Base-by-base conservation (phyloP, 2,113 vertebrate genomes). In the Microcebus murinus region DNA sequence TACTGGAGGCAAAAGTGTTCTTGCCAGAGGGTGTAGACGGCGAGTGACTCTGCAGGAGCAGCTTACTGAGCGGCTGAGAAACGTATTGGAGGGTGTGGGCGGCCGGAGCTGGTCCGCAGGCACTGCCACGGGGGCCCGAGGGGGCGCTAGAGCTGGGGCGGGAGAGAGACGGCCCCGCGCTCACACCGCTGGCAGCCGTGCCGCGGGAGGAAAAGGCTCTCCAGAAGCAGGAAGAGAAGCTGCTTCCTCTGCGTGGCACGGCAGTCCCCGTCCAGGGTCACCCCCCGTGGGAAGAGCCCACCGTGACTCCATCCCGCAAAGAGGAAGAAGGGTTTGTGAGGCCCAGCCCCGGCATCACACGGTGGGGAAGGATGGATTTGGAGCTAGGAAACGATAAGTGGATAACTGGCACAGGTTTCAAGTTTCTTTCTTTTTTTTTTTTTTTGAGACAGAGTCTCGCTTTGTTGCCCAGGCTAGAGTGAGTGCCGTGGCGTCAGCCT, bases 131-230 rank as follows among this genome's bases (percentile, higher is more conserved):
- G 45, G 27, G 12, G 68, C 65, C 50, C 9, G 11, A 18, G 31
- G 21, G 31, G 48, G 15, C 36, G 11, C 80, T 18, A 55, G 52
- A 20, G 52, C 31, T 14, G 8, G 55, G 0, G 3, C 10, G 3
- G 25, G 39, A 42, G 13, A 36, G 42, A 36, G 42, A 0, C 0
- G 4, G 55, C 23, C 2, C 23, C 0, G 8, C 25, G 39, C 12
- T 29, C 71, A 45, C 1, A 1, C 39, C 39, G 9, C 29, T 48
- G 73, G 73, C 73, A 31, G 27, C 73, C 29, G 2, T 48, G 36
- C 59, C 17, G 1, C 29, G n/a, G 80, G 48, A 55, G 45, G 52
- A 59, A 21, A 80, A 80, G 52, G 34, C n/a, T 36, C 77, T 34
- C 21, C 3, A 42, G 71, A 74, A 45, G 23, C 71, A 74, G 71